Evolutionary conservation across 2,888 invertebrate species (phyloP), one percentile per base, ranked within the genome.

Genomic region (Tridacna crocea): DNA sequence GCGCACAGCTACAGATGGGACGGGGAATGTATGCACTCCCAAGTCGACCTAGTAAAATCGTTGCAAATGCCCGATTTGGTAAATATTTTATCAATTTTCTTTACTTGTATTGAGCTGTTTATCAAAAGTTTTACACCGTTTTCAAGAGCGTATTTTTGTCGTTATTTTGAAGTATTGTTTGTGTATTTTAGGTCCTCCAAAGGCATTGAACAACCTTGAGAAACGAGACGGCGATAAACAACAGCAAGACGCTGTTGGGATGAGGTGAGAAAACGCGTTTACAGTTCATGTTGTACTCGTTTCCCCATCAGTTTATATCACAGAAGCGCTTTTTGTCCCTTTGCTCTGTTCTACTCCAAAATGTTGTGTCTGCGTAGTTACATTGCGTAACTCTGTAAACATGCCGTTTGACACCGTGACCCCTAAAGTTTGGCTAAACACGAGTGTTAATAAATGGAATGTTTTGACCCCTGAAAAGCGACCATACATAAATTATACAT

Each of bases 21-120:
- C 87, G 89, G 85, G 90, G 90, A 88, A 92, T 92, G 92, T 92
- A 92, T 89, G 89, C 91, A 87, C 87, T 91, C 87, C 79, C 88
- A 76, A 91, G 87, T 87, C 89, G 90, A 87, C 91, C 91, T 61
- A 91, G 88, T 79, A 91, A 91, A 90, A 87, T 92, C 82, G 89
- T 85, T 65, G 84, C 90, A 76, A 91, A 90, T 88, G 89, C 90
- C 72, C 88, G 92, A 68, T 89, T 91, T 85, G 91, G 92, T 92
- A 85, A 78, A 82, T 80, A 65, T 65, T 63, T 80, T 84, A 82
- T 65, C 24, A 6, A n/a, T 61, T 82, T 77, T 88, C 77, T 82
- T 72, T 4, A 11, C 60, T 8, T 27, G 55, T 83, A 72, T 58
- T 68, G 77, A 24, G 77, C 73, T 22, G 58, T 72, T 78, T 78